Conservation (phyloP, 2,888 invertebrate species). For the Tetranychus piercei region DNA sequence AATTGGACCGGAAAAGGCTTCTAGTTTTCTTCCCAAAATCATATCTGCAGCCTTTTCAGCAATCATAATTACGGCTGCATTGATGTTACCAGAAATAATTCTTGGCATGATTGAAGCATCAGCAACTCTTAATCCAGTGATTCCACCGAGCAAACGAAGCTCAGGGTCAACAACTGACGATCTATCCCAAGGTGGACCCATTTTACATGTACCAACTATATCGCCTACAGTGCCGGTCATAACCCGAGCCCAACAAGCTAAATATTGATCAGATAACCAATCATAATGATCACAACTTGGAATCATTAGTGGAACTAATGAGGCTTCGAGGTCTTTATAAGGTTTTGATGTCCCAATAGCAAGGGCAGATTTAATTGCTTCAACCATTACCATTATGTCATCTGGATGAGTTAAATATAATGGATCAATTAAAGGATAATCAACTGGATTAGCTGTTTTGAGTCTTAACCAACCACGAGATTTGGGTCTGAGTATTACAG, state of each 20-base stretch:
- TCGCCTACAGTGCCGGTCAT: background rate
- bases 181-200: conserved; percentile 9
- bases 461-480: conserved; percentile 1
- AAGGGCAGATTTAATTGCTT: conserved; percentile 9
- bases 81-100: conserved; percentile 26
- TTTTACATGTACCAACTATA: conserved; percentile 11
- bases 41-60: conserved; percentile 27
- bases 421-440: conserved; percentile 10
- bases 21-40: conserved; percentile 18
- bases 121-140: conserved; percentile 29
- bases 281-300: conserved; percentile 8
- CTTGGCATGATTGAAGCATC: conserved; percentile 30
- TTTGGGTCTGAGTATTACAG: conserved; percentile 5
- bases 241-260: conserved; percentile 7
- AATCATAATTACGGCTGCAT: conserved; percentile 28
- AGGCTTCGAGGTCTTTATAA: conserved; percentile 48
- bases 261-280: conserved; percentile 4
- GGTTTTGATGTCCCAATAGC: conserved; percentile 40
- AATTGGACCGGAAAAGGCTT: conserved; percentile 3
- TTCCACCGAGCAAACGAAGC: conserved; percentile 29
- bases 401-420: conserved; percentile 9
- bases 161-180: conserved; percentile 22
- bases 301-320: background rate
- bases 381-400: conserved; percentile 11
- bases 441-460: background rate